These are phyloP conservation scores for Sinella curviseta DNA, from an alignment of 1,140 invertebrate species.

Conservation along the genomic window DNA sequence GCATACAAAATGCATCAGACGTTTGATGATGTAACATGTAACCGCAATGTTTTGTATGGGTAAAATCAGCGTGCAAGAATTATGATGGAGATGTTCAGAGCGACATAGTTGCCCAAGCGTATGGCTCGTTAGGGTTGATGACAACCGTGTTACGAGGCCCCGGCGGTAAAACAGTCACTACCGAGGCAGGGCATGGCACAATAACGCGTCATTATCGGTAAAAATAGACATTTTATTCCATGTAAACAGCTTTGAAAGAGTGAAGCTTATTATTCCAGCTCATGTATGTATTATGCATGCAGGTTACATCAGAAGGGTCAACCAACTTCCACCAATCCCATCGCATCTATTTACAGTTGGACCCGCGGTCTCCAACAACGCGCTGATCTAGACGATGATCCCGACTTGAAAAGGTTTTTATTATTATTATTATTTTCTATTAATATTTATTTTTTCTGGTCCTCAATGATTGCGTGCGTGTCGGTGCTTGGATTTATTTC, in stretches of 20 bases:
- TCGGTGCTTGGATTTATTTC: no score
- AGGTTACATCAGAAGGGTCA: conserved; percentile 91
- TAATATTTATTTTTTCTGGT: no score
- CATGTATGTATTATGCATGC: conserved; percentile 57
- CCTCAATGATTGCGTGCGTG: no score
- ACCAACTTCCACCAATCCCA: conserved; percentile 96
- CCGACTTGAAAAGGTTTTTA: neutral
- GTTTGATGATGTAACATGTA: neutral
- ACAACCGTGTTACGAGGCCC: conserved; percentile 92
- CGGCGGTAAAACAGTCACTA: conserved; percentile 94
- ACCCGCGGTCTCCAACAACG: conserved; percentile 81
- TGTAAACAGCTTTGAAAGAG: neutral
- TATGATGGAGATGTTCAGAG: conserved; percentile 99
- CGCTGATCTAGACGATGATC: neutral
- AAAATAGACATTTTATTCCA: neutral
- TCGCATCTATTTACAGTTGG: conserved; percentile 99
- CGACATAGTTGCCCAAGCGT: conserved; percentile 86
- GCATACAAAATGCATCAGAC: neutral
- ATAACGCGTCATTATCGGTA: conserved; percentile 85
- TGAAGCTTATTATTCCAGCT: neutral
- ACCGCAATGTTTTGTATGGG: conserved; percentile 57
- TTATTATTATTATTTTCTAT: no score
- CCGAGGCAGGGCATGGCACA: conserved; percentile 96
- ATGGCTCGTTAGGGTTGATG: conserved; percentile 86
- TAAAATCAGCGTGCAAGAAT: conserved; percentile 99